Percentiles rank a stretch among this genome's conserved stretches.
Evolutionary conservation across 2,797 vertebrate species (phyloP).

Genomic region (Poecilia gillii): DNA sequence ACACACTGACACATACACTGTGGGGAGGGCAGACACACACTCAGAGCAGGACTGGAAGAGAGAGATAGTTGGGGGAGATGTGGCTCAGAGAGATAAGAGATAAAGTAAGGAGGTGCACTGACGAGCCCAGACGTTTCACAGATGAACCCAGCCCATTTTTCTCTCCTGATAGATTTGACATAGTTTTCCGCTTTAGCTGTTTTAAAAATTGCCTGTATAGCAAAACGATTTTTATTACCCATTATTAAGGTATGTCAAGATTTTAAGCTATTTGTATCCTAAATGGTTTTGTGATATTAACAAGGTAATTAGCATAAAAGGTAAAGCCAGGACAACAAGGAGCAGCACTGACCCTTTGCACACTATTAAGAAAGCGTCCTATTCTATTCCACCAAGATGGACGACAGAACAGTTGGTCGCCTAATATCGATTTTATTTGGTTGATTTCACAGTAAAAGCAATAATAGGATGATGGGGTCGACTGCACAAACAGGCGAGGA

Average conservation of each 20-base stretch:
- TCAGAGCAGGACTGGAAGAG: not conserved
- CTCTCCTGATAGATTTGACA: not conserved
- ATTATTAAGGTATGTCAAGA: not conserved
- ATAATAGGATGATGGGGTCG: not conserved
- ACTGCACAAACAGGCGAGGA: not conserved
- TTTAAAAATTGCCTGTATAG: not conserved
- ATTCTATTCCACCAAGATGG: not conserved
- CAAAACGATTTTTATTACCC: not conserved
- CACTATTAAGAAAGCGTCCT: not conserved
- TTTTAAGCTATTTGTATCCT: not conserved
- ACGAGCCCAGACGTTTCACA: not conserved
- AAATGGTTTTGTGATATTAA: not conserved
- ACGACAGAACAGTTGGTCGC: not conserved
- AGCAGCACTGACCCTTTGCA: not conserved
- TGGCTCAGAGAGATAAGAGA: constrained; percentile 1
- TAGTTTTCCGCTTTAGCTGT: not conserved
- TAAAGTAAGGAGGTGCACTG: not conserved
- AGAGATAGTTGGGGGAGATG: not conserved
- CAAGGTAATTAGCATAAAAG: not conserved
- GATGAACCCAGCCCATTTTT: not conserved
- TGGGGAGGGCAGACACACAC: constrained; percentile 6
- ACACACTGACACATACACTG: not conserved
- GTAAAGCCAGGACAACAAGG: not conserved
- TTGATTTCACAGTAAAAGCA: not conserved
- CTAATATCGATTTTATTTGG: not conserved